Base-by-base conservation (phyloP, 2,888 invertebrate genomes). In the Ctenicera cuprea region DNA sequence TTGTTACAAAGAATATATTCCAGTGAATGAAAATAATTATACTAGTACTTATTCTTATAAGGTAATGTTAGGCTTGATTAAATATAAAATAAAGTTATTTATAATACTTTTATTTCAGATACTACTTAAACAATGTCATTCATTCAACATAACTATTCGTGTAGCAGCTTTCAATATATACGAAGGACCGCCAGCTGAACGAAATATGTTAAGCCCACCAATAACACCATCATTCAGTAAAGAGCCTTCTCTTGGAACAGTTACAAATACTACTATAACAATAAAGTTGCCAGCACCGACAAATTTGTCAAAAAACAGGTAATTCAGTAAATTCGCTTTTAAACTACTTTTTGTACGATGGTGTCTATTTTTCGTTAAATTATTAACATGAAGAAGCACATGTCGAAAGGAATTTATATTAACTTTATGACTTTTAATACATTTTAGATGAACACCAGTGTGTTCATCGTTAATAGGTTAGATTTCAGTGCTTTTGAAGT, bases 21-120 rank as follows among this genome's bases (percentile, higher is more conserved):
- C 48, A 26, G 54, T 73, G 14, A 70, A 18, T 33, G 74, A 74
- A 69, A 30, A 77, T n/a, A 72, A 63, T 3, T 78, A 76, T 62
- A 71, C 71, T 11, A 33, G 59, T 20, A 69, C 67, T 1, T 80
- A 80, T 48, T 63, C 9, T 2, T 57, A 71, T 18, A 14, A 8
- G 9, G 73, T 71, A 43, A 71, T 59, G 14, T 54, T 52, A 12
- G 16, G 30, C 2, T 54, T 22, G n/a, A 8, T 20, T n/a, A n/a
- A n/a, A 7, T 12, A 54, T n/a, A 54, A 54, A 18, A n/a, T n/a
- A n/a, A n/a, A n/a, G n/a, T n/a, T n/a, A n/a, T n/a, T n/a, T 45
- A 45, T n/a, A 22, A 14, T 18, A 41, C n/a, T 14, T 38, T 20
- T 48, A 4, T 38, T 72, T 61, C 18, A 74, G 74, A 26, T 71